Percentiles rank a stretch among this genome's conserved stretches.
Evolutionary conservation across 2,113 vertebrate species (phyloP).

Genomic region (Pelobates fuscus): DNA sequence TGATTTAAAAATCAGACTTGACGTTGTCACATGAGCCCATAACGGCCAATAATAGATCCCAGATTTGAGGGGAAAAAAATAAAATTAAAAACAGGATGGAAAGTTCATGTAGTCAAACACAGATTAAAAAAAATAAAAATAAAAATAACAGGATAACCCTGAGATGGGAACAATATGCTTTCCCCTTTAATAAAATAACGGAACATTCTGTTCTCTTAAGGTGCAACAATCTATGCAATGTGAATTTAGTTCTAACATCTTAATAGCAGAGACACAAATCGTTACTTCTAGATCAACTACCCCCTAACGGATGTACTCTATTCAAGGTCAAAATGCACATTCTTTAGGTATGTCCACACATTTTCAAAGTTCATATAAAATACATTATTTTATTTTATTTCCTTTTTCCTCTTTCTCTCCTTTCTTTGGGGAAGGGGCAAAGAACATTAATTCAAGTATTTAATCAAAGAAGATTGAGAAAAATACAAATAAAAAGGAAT

Average conservation of each 20-base stretch:
- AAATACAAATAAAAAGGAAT: background rate
- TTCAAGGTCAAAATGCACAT: background rate
- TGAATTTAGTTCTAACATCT: background rate
- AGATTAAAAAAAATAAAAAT: background rate
- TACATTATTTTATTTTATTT: background rate
- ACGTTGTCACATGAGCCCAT: background rate
- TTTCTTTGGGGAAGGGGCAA: background rate
- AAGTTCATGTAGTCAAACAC: background rate
- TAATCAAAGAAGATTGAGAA: constrained; percentile 17
- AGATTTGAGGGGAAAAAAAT: background rate
- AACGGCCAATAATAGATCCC: background rate
- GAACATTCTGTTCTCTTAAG: constrained; percentile 8
- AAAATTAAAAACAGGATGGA: background rate
- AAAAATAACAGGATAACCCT: background rate
- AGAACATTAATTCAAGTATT: constrained; percentile 37
- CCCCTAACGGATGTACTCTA: no score
- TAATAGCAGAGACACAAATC: background rate
- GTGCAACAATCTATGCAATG: constrained; percentile 34
- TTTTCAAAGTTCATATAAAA: constrained; percentile 2
- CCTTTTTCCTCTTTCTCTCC: background rate
- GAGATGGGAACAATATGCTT: background rate
- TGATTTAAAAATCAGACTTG: background rate
- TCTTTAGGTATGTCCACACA: background rate
- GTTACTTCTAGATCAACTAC: background rate
- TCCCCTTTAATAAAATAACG: constrained; percentile 38